Base-by-base conservation (phyloP, 2,113 vertebrate species). In the Himantopus leucocephalus region DNA sequence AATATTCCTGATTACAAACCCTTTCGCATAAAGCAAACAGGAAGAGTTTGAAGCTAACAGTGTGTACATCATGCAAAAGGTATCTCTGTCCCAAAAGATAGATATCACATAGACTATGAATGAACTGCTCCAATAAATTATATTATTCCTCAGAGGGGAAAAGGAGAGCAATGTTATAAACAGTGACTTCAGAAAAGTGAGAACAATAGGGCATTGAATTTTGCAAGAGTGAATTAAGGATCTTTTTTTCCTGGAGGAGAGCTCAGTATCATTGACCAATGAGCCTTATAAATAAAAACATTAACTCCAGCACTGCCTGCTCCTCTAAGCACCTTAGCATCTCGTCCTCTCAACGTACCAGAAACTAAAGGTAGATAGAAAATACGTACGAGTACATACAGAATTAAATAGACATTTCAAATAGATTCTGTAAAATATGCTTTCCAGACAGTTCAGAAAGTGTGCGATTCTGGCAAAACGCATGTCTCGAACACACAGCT, bases 11-110 rank as follows among this genome's bases (percentile, higher is more conserved):
- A 91, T 96, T 93, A 86, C 17, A 47, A 81, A 88, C 58, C 78
- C 79, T 87, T 84, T 68, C 96, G 90, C 72, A 96, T 58, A 94
- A 95, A 95, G 85, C 91, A 96, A 95, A 96, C 89, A 96, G 94
- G 93, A 96, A 97, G 91, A 88, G 95, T 97, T 95, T 96, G 88
- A 97, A 96, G 92, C 78, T 96, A 96, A 93, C 90, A 96, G 93
- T 91, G 74, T 68, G 91, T 94, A 94, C 85, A 95, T 97, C 92
- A 96, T 93, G 85, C 94, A 80, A 87, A 97, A 97, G 88, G 85
- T 95, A 96, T 96, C 85, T 94, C 85, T 88, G 87, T 96, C 91
- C 96, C 90, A 89, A 95, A 96, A 97, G 96, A 94, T 56, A 96
- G 92, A 94, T 96, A 96, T 87, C 93, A 74, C 88, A 91, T 48